These are phyloP conservation scores for Diaprepes abbreviatus DNA, from an alignment of 2,888 invertebrate genomes.

Conservation along the genomic window DNA sequence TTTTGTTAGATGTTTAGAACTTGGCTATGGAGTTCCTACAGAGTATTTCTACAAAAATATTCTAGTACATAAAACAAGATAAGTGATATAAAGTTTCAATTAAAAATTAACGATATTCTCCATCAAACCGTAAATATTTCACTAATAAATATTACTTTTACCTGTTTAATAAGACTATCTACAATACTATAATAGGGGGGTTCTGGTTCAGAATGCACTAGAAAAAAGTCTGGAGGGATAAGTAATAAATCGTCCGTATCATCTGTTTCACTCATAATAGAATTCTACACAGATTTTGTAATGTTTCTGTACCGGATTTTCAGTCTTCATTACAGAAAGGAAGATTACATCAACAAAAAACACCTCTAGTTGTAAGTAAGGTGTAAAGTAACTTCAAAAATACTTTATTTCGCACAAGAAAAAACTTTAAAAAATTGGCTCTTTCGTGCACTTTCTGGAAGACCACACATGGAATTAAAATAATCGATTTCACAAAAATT, in stretches of 20 bases:
- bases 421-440: not conserved
- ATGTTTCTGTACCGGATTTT: not conserved
- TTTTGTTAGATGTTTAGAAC: too few species aligned
- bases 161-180: constrained; percentile 74
- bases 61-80: too few species aligned
- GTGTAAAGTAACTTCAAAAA: too few species aligned
- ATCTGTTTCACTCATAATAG: constrained; percentile 73
- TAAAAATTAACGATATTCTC: not conserved
- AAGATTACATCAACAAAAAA: not conserved
- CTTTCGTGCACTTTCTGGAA: not conserved
- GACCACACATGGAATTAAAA: not conserved
- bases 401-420: not conserved
- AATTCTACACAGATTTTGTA: not conserved
- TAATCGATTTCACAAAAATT: constrained; percentile 32
- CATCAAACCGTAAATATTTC: not conserved
- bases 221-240: constrained; percentile 83
- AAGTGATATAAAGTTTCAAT: too few species aligned
- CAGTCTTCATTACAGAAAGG: constrained; percentile 20
- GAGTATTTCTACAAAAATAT: too few species aligned
- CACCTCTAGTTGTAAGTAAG: not conserved
- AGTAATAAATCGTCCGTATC: constrained; percentile 86
- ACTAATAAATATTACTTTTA: constrained; percentile 64
- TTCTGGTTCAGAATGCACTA: constrained; percentile 73
- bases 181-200: constrained; percentile 71
- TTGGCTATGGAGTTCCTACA: too few species aligned